phyloP scores from a whole-genome alignment of 1,140 invertebrate genomes.

The Andrena cerasifolii region DNA sequence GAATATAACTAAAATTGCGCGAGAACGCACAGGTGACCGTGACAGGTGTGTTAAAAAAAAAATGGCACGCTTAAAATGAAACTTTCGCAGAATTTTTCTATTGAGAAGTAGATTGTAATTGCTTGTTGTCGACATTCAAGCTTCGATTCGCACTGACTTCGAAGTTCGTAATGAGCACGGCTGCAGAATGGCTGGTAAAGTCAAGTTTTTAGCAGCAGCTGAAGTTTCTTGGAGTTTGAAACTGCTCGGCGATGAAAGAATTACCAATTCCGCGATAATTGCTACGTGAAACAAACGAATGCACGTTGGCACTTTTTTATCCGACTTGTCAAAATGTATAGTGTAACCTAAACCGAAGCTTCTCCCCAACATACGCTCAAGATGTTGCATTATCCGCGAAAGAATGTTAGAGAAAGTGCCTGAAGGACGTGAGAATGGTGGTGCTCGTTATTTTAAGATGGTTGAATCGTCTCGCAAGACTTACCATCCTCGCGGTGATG shows the following conservation, averaged over 20 bases:
- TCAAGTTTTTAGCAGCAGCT: neutral
- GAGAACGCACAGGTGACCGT: neutral
- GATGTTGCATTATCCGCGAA: neutral
- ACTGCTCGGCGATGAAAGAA: no score
- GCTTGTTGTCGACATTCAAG: neutral
- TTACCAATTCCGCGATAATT: neutral
- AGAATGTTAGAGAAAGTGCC: slow-evolving; percentile 1
- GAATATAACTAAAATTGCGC: neutral
- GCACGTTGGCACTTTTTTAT: neutral
- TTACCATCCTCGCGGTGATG: neutral
- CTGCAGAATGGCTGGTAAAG: neutral
- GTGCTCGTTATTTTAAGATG: neutral
- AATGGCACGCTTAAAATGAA: neutral
- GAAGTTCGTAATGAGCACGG: neutral
- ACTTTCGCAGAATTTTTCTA: neutral
- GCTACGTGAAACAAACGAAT: slow-evolving; percentile 16
- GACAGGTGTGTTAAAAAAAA: neutral
- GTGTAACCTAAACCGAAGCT: slow-evolving; percentile 34
- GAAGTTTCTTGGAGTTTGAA: neutral
- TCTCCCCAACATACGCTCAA: neutral
- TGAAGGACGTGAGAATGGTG: slow-evolving; percentile 15
- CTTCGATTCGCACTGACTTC: neutral
- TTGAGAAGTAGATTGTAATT: neutral
- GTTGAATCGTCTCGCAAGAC: neutral
- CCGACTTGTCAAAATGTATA: slow-evolving; percentile 17